A percentile compares a stretch with the other conserved stretches of the same genome.
Evolutionary conservation across 2,888 invertebrate genomes (phyloP).

Genomic region (Tenthredo distinguenda): DNA sequence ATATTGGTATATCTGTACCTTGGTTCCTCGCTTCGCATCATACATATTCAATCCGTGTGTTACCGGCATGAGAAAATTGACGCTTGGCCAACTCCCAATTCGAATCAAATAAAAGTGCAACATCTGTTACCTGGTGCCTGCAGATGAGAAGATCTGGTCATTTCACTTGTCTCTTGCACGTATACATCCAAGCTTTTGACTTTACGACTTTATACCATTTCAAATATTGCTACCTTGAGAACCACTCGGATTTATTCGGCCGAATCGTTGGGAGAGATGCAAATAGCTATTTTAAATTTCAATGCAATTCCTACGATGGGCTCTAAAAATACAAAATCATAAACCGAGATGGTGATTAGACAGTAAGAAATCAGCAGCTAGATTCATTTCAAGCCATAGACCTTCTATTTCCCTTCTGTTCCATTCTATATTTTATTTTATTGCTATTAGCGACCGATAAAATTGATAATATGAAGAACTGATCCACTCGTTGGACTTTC

Average conservation of each 20-base stretch:
- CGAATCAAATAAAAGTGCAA: slow-evolving; percentile 22
- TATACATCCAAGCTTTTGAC: background rate
- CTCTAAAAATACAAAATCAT: background rate
- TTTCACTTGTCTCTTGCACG: background rate
- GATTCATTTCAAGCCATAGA: background rate
- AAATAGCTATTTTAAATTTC: background rate
- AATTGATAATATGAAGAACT: background rate
- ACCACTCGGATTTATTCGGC: background rate
- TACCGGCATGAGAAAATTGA: slow-evolving; percentile 10
- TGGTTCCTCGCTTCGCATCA: background rate
- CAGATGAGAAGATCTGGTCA: slow-evolving; percentile 3
- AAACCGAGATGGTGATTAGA: background rate
- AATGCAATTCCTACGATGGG: background rate
- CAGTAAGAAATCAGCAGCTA: background rate
- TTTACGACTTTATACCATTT: background rate
- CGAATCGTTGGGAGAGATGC: background rate
- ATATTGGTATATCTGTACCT: background rate
- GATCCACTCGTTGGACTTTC: background rate
- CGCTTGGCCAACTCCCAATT: slow-evolving; percentile 24
- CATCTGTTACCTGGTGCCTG: slow-evolving; percentile 17
- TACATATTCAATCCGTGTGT: background rate
- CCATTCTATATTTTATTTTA: background rate
- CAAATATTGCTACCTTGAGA: slow-evolving; percentile 12
- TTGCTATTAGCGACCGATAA: background rate
- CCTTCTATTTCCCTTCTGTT: background rate